phyloP scores from a whole-genome alignment of 2,888 invertebrate species.

The Meiosimyza platycephala region DNA sequence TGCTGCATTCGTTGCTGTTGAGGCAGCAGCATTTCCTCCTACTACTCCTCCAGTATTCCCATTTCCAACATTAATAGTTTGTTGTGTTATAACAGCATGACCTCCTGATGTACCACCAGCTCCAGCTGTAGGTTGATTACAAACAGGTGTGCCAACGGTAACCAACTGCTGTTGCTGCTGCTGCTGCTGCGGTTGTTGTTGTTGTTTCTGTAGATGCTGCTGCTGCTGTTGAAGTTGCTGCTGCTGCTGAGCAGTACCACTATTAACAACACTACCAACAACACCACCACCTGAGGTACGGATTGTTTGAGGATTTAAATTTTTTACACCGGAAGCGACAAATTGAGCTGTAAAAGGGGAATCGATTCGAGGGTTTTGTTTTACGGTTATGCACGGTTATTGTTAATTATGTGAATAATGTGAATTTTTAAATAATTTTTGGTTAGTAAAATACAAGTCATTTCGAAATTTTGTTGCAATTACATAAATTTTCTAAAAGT shows the following conservation, averaged over 20 bases:
- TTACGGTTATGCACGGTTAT: constrained; percentile 50
- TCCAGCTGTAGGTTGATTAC: constrained; percentile 18
- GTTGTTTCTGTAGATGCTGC: constrained; percentile 47
- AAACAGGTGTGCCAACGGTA: constrained; percentile 25
- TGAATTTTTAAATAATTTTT: constrained; percentile 5
- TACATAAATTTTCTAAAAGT: constrained; percentile 1
- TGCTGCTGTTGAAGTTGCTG: constrained; percentile 51
- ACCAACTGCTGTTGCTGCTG: constrained; percentile 36
- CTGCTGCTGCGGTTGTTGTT: constrained; percentile 42
- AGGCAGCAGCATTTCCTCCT: constrained; percentile 24
- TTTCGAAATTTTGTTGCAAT: constrained; percentile 29
- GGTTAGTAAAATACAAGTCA: constrained; percentile 29
- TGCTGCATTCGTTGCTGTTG: constrained; percentile 44
- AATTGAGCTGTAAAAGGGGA: constrained; percentile 69
- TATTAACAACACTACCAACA: constrained; percentile 37
- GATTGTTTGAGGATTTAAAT: constrained; percentile 66
- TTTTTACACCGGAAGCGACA: constrained; percentile 76
- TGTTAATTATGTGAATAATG: constrained; percentile 46
- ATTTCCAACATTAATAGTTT: constrained; percentile 47
- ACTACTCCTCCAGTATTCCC: constrained; percentile 43
- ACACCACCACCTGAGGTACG: constrained; percentile 61
- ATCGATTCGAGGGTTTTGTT: constrained; percentile 52
- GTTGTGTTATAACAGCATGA: constrained; percentile 26
- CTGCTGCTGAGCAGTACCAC: constrained; percentile 47
- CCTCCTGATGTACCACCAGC: constrained; percentile 31